These are phyloP conservation scores for Teleopsis dalmanni DNA, from an alignment of 1,140 invertebrate species.

Conservation along the genomic window DNA sequence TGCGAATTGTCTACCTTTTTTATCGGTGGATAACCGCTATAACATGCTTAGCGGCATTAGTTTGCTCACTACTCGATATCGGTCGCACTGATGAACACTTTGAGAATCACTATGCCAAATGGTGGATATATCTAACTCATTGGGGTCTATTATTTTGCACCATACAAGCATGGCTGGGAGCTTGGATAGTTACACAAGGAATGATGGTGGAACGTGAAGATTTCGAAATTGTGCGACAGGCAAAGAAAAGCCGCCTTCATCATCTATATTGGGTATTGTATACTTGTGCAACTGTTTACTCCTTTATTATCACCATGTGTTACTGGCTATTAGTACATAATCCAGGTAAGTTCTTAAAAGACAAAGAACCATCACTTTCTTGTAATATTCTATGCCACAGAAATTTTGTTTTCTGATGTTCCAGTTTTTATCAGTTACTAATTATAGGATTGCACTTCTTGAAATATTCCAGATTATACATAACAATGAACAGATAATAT, in stretches of 20 bases:
- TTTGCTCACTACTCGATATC: constrained; percentile 51
- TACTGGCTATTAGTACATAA: constrained; percentile 43
- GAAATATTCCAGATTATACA: too few relatives aligned
- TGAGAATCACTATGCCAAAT: constrained; percentile 47
- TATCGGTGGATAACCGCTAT: constrained; percentile 52
- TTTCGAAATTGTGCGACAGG: constrained; percentile 39
- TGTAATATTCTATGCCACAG: background rate
- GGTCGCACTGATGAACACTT: constrained; percentile 40
- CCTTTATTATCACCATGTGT: constrained; percentile 49
- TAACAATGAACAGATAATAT: too few relatives aligned
- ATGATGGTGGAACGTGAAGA: constrained; percentile 45
- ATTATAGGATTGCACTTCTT: too few relatives aligned
- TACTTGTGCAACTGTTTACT: constrained; percentile 54
- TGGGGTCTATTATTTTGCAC: constrained; percentile 54
- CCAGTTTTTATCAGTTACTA: too few relatives aligned
- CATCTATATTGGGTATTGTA: constrained; percentile 56
- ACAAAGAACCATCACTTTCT: background rate
- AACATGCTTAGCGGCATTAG: constrained; percentile 47
- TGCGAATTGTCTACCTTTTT: constrained; percentile 47
- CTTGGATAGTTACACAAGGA: constrained; percentile 42
- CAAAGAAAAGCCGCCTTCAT: constrained; percentile 44
- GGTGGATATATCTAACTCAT: constrained; percentile 62
- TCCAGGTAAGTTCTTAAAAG: constrained; percentile 24
- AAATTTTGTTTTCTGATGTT: background rate
- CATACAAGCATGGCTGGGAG: constrained; percentile 42